Evolutionary conservation across 2,797 vertebrate species (phyloP), one percentile per base, ranked within the genome.

Genomic region (Pseudopleuronectes americanus): DNA sequence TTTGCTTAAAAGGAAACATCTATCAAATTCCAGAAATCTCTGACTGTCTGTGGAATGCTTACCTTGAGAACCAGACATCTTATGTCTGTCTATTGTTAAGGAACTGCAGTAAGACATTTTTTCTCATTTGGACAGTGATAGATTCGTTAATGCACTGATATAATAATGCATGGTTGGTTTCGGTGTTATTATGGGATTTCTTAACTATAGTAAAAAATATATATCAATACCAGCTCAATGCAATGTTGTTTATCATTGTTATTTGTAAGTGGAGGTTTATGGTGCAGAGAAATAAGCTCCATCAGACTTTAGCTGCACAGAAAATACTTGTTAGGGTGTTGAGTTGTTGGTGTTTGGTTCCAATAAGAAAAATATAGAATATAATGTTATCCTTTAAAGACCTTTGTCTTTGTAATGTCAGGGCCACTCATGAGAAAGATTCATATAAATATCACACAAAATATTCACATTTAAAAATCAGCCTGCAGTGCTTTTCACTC

Each of bases 401-500:
- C 14, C 3, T 63, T 8, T 41, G 58, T 51, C 28, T 14, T 26
- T 62, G 13, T 54, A 26, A 64, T 6, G 3, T 48, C 47, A 23
- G 10, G 55, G 16, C 12, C 31, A 28, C 43, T 28, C 12, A 28
- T 31, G 28, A 31, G 7, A 31, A 16, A 41, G 38, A 41, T 41
- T 41, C 13, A 16, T 16, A 6, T 16, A 36, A 36, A n/a, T 21
- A 45, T 33, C 24, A 52, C 24, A 38, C 43, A 55, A 28, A 21
- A 58, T 58, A 49, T 55, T 28, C 13, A 51, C 28, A 59, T 52
- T 47, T 53, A 23, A 49, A 54, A 59, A 72, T 36, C 54, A 61
- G 41, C 61, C 57, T 45, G 14, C 45, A 51, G 55, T 58, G 24
- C 55, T 79, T 84, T 53, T 51, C 41, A 69, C 26, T 54, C 47